Evolutionary conservation across 2,797 vertebrate species (phyloP).

Genomic region (Pangasius larnaudii): DNA sequence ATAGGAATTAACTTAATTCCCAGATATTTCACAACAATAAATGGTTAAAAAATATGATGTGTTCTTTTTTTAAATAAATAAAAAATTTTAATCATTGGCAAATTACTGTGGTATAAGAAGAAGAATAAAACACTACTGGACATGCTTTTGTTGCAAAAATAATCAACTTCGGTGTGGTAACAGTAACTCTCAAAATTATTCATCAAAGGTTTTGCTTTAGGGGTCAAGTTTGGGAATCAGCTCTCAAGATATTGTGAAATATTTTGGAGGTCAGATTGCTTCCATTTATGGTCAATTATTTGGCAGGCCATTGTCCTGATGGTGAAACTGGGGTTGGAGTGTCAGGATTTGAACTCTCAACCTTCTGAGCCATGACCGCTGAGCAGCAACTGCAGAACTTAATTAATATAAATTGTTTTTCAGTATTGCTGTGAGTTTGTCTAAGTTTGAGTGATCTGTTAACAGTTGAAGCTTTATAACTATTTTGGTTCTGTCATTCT

Average conservation of each 20-base stretch:
- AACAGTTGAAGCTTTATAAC: not conserved
- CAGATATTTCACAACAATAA: not conserved
- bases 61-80: not conserved
- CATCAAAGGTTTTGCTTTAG: not conserved
- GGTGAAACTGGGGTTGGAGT: not conserved
- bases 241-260: not conserved
- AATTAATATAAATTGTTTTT: not conserved
- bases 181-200: not conserved
- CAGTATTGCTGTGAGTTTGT: not conserved
- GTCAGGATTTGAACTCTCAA: constrained; percentile 14
- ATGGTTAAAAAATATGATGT: not conserved
- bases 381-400: not conserved
- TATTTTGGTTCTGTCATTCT: not conserved
- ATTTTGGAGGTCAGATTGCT: constrained; percentile 3
- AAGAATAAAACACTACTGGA: not conserved
- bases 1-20: not conserved
- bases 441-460: not conserved
- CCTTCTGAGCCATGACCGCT: not conserved
- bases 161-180: not conserved
- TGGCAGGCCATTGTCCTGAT: constrained; percentile 6
- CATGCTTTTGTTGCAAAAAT: constrained; percentile 5
- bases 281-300: not conserved
- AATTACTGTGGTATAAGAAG: not conserved
- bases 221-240: not conserved
- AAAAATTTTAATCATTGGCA: not conserved